Evolutionary conservation across 2,888 invertebrate genomes (phyloP).

Genomic region (Morpho deidamia): DNA sequence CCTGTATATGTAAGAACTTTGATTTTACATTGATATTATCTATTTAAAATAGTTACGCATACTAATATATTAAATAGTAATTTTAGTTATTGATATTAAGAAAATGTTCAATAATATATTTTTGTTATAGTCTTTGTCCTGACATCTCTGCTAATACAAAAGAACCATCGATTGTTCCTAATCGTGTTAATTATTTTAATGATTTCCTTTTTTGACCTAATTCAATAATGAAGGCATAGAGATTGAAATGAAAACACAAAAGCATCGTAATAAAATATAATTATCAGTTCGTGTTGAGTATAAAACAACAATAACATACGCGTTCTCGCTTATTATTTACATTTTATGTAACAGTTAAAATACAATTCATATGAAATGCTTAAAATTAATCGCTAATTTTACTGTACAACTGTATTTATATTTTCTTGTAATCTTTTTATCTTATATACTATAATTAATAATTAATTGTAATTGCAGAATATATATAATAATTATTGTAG

Average conservation of each 20-base stretch:
- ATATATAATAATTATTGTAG: neutral
- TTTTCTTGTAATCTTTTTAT: neutral
- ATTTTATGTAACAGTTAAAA: constrained; percentile 37
- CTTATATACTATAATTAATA: neutral
- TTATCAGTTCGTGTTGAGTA: constrained; percentile 76
- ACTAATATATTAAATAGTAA: no score
- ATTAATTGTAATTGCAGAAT: neutral
- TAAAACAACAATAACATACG: constrained; percentile 65
- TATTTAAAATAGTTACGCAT: no score
- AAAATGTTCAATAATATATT: no score
- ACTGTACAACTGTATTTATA: constrained; percentile 31
- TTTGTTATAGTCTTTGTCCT: no score
- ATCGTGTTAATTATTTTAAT: no score
- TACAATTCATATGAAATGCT: constrained; percentile 4
- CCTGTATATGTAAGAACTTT: no score
- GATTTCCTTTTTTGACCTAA: no score
- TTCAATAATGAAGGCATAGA: no score
- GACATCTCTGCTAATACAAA: no score
- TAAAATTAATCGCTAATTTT: constrained; percentile 2
- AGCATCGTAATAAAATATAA: constrained; percentile 64
- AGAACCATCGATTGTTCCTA: no score
- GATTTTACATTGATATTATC: no score
- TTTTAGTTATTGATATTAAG: no score
- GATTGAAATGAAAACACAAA: constrained; percentile 26
- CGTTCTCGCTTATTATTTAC: constrained; percentile 44